Percentiles rank a stretch among this genome's conserved stretches.
Conservation (phyloP, 2,888 invertebrate species). For the Aleiodes leptofemur region DNA sequence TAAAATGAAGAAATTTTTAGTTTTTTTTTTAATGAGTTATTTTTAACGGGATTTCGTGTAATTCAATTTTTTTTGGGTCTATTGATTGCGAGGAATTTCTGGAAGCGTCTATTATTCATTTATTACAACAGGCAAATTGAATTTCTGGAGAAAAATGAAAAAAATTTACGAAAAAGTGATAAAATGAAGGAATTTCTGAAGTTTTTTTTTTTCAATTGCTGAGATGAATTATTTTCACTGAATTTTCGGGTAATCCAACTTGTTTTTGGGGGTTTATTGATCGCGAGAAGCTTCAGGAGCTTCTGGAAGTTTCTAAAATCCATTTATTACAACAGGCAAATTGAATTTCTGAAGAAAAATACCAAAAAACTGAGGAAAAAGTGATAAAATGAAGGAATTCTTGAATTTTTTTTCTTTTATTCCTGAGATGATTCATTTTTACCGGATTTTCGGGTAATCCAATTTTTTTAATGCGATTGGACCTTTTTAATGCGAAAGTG, state of each 20-base stretch:
- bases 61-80: neutral
- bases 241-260: too few species aligned
- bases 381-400: neutral
- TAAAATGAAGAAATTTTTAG: neutral
- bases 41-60: neutral
- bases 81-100: too few species aligned
- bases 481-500: neutral
- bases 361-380: neutral
- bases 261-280: constrained; percentile 32
- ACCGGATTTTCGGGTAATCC: neutral
- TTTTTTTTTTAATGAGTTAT: neutral
- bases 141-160: too few species aligned
- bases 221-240: too few species aligned
- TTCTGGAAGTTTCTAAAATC: constrained; percentile 10
- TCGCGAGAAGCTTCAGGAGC: constrained; percentile 11
- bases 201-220: too few species aligned
- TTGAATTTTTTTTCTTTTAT: neutral
- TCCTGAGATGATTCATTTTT: neutral
- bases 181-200: too few species aligned
- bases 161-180: neutral
- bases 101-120: too few species aligned
- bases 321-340: neutral
- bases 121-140: too few species aligned
- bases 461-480: constrained; percentile 10
- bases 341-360: too few species aligned